A percentile compares a stretch with the other conserved stretches of the same genome.
These are phyloP conservation scores for Copidosoma floridanum DNA, from an alignment of 1,140 invertebrate species.

Conservation along the genomic window DNA sequence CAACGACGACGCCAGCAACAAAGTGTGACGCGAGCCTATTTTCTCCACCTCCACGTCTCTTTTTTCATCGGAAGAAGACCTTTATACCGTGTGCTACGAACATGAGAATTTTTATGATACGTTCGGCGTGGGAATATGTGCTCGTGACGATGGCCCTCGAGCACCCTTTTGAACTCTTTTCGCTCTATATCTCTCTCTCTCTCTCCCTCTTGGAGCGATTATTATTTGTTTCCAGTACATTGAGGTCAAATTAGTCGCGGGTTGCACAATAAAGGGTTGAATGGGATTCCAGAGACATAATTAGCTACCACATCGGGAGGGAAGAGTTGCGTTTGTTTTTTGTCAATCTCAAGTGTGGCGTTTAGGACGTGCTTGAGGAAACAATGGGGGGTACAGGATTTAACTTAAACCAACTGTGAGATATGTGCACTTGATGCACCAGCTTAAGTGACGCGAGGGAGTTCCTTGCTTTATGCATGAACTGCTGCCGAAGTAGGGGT, in stretches of 20 bases:
- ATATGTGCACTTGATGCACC: too few relatives aligned
- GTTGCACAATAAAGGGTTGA: conserved; percentile 27
- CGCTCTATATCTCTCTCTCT: not conserved
- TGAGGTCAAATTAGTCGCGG: conserved; percentile 31
- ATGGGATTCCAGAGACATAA: conserved; percentile 22
- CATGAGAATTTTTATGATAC: too few relatives aligned
- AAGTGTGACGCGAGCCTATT: not conserved
- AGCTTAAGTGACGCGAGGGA: too few relatives aligned
- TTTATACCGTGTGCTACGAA: too few relatives aligned
- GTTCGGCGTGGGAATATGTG: too few relatives aligned
- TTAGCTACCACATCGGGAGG: not conserved
- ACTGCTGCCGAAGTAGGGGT: too few relatives aligned
- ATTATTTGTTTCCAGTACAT: not conserved
- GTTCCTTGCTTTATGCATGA: too few relatives aligned
- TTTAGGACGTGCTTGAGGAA: conserved; percentile 1
- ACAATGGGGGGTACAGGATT: conserved; percentile 14
- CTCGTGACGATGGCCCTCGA: too few relatives aligned
- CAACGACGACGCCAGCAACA: not conserved
- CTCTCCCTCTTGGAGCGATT: not conserved
- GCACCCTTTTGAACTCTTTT: too few relatives aligned
- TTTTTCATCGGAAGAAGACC: not conserved
- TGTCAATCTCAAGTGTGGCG: not conserved
- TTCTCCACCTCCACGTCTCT: not conserved
- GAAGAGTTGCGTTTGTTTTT: not conserved
- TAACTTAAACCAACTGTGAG: too few relatives aligned